Percentiles rank a stretch among this genome's conserved stretches.
Conservation (phyloP, 2,888 invertebrate species). For the Eilema griseolum region DNA sequence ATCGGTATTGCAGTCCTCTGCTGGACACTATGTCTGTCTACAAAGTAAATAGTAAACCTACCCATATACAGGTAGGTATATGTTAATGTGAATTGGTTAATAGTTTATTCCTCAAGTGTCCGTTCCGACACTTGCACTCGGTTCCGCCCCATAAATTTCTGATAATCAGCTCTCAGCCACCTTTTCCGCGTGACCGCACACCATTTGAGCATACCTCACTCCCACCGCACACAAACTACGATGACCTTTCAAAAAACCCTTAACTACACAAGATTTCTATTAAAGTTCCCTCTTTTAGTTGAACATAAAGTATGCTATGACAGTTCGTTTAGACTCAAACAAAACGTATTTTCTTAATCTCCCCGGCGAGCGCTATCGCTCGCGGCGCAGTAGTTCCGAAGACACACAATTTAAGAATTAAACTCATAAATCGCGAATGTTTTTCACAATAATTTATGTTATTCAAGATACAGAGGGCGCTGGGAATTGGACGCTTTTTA, state of each 20-base stretch:
- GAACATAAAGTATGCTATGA: conserved; percentile 1
- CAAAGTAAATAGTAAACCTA: too few relatives aligned
- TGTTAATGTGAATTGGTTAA: background rate
- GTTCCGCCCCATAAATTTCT: conserved; percentile 21
- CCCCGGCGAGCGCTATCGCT: conserved; percentile 29
- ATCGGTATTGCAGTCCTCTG: background rate
- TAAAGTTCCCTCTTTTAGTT: background rate
- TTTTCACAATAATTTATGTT: conserved; percentile 46
- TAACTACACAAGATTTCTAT: background rate
- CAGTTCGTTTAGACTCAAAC: conserved; percentile 9
- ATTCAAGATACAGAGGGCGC: conserved; percentile 37
- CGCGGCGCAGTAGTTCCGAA: conserved; percentile 27
- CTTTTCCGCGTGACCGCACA: conserved; percentile 13
- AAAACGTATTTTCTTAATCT: conserved; percentile 13
- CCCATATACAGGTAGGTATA: background rate
- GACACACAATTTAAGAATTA: conserved; percentile 40
- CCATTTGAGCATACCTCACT: conserved; percentile 1
- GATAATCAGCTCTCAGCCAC: conserved; percentile 22
- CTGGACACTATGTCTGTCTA: background rate
- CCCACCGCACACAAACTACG: conserved; percentile 11
- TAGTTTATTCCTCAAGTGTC: conserved; percentile 5
- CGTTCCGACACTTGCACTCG: conserved; percentile 7
- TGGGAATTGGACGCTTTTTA: conserved; percentile 44
- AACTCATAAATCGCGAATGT: conserved; percentile 43
- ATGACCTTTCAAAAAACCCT: background rate